phyloP scores from a whole-genome alignment of 2,797 vertebrate genomes.

The Melanotaenia maccullochi region DNA sequence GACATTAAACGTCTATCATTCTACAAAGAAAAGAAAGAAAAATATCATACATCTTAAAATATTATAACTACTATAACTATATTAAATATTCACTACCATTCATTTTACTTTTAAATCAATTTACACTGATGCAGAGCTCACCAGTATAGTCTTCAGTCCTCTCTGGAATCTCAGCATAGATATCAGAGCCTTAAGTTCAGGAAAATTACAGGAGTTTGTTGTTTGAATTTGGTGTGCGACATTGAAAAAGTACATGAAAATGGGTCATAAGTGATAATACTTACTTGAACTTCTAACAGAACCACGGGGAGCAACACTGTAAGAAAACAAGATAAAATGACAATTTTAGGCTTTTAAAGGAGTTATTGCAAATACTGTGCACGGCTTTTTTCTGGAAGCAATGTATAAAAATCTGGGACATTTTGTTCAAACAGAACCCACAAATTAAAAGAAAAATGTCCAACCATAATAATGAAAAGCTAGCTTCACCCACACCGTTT shows the following conservation, averaged over 20 bases:
- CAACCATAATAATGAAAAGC: neutral
- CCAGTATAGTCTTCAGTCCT: conserved; percentile 30
- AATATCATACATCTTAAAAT: neutral
- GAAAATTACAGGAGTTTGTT: neutral
- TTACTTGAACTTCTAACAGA: conserved; percentile 14
- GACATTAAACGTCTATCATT: too few relatives aligned
- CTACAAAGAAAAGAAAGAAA: too few relatives aligned
- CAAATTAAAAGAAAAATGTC: neutral
- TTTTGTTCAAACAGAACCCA: neutral
- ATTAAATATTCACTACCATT: neutral
- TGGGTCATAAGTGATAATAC: neutral
- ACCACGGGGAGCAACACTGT: conserved; percentile 1
- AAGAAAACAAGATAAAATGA: neutral
- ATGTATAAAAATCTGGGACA: neutral
- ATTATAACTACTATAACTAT: neutral
- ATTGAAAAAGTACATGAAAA: neutral
- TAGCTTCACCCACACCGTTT: neutral
- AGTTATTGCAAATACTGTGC: too few relatives aligned
- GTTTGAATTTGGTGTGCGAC: neutral
- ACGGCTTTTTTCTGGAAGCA: too few relatives aligned
- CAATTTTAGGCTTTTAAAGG: neutral
- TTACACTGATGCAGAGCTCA: conserved; percentile 46
- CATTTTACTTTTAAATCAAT: neutral
- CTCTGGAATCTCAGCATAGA: conserved; percentile 92
- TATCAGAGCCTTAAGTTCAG: conserved; percentile 86